Base-by-base conservation (phyloP, 2,797 vertebrate genomes). In the Serranus cabrilla region DNA sequence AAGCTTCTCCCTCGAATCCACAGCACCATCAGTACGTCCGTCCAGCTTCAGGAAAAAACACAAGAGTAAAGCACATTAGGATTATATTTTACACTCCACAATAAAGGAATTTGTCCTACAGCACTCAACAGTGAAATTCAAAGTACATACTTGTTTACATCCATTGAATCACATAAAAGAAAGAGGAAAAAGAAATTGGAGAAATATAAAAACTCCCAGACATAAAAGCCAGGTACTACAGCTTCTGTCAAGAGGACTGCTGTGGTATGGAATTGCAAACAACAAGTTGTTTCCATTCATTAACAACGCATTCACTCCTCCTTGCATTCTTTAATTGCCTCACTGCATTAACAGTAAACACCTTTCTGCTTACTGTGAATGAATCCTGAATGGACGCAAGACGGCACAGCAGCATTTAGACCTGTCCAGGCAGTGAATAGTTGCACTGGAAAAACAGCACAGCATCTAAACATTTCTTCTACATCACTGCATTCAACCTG, bases 1-100 rank as follows among this genome's bases (percentile, higher is more conserved):
- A 54, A 96, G 81, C 90, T 96, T 97, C 87, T 98, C 97, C 86
- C 96, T 96, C 0, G 96, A 96, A 86, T 98, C 96, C 25, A 95
- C 95, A 7, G 89, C 87, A 34, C 84, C 93, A 14, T 97, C 96
- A 59, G 94, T 79, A 56, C 95, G 96, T 60, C 87, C 94, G 39
- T 97, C 96, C 91, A 96, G 90, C 98, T 99, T 79, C 17, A 78
- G 14, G 18, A 45, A 85, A 69, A 75, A 46, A 83, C 40, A 71
- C 6, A 76, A 57, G 17, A 49, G 12, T 2, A 46, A 80, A 23
- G 42, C 21, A 59, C 8, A 64, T 34, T 9, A 7, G 47, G 7
- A 42, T 61, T 10, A 13, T 4, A 21, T 47, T 54, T 45, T 13
- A 62, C 20, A 47, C 20, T 40, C 43, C 5, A 34, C n/a, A n/a